Conservation (phyloP, 2,113 vertebrate genomes). For the Todiramphus chloris region DNA sequence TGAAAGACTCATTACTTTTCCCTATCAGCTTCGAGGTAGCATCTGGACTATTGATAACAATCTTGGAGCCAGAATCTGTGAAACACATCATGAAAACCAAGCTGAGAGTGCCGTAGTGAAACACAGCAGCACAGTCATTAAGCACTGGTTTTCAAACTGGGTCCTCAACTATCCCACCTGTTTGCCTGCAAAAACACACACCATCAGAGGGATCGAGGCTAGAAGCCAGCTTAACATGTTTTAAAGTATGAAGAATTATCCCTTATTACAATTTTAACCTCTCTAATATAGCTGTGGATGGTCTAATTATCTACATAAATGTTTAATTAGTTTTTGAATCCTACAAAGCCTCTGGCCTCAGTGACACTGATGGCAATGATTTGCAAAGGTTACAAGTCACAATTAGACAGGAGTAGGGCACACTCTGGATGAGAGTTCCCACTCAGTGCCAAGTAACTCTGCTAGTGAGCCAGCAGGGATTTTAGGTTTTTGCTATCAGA, state of each 20-base stretch:
- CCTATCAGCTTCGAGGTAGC: not conserved
- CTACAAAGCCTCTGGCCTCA: not conserved
- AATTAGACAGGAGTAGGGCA: not conserved
- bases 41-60: slow-evolving; percentile 31
- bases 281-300: not conserved
- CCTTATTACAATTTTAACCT: slow-evolving; percentile 11
- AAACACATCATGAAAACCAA: not conserved
- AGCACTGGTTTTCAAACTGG: not conserved
- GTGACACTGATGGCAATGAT: not conserved
- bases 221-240: not conserved
- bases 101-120: not conserved
- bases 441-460: not conserved
- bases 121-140: not conserved
- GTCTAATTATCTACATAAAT: slow-evolving; percentile 10
- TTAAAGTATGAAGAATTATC: not conserved
- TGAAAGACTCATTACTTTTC: slow-evolving; percentile 10
- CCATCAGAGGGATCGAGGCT: not conserved
- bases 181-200: not conserved
- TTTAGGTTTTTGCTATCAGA: not conserved
- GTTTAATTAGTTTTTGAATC: slow-evolving; percentile 22
- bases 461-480: not conserved
- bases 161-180: not conserved
- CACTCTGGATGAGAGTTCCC: not conserved
- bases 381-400: not conserved
- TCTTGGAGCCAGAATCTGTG: slow-evolving; percentile 13